A percentile compares a stretch with the other conserved stretches of the same genome.
phyloP scores from a whole-genome alignment of 2,113 vertebrate species.

The Notothenia rossii region DNA sequence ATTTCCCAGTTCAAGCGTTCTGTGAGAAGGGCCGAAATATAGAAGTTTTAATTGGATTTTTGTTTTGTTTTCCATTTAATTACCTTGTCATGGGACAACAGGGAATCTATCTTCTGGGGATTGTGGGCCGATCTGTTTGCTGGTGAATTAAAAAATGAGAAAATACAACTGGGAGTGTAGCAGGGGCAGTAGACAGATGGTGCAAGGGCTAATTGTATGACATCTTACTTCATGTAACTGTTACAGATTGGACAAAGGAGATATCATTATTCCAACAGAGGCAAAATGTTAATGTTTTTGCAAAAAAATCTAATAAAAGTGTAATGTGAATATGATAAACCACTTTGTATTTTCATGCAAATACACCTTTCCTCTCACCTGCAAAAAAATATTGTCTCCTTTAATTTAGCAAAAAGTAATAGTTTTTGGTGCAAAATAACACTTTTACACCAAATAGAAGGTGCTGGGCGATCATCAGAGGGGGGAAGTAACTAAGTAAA shows the following conservation, averaged over 20 bases:
- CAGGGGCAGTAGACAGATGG: slow-evolving; percentile 70
- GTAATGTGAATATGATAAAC: not conserved
- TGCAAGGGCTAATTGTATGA: slow-evolving; percentile 57
- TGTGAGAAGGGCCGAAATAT: slow-evolving; percentile 23
- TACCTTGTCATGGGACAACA: slow-evolving; percentile 83
- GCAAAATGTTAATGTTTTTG: slow-evolving; percentile 9
- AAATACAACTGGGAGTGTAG: slow-evolving; percentile 53
- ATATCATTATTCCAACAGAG: slow-evolving; percentile 6
- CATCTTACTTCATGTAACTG: slow-evolving; percentile 67
- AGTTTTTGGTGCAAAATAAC: not conserved
- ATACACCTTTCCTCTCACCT: slow-evolving; percentile 3
- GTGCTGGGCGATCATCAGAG: too few species aligned
- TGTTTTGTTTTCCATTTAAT: slow-evolving; percentile 81
- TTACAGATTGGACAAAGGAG: slow-evolving; percentile 40
- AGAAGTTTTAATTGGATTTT: slow-evolving; percentile 65
- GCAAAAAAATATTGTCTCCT: not conserved
- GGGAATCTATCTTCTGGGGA: slow-evolving; percentile 61
- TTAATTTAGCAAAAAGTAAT: slow-evolving; percentile 14
- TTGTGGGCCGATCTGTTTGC: slow-evolving; percentile 54
- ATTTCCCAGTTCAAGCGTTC: not conserved
- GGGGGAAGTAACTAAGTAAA: too few species aligned
- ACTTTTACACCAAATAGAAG: too few species aligned
- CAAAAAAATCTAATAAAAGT: not conserved
- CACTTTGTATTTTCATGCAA: not conserved
- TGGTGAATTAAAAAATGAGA: slow-evolving; percentile 72